These are phyloP conservation scores for Acestrorhynchus altus DNA, from an alignment of 2,797 vertebrate species.

Conservation along the genomic window DNA sequence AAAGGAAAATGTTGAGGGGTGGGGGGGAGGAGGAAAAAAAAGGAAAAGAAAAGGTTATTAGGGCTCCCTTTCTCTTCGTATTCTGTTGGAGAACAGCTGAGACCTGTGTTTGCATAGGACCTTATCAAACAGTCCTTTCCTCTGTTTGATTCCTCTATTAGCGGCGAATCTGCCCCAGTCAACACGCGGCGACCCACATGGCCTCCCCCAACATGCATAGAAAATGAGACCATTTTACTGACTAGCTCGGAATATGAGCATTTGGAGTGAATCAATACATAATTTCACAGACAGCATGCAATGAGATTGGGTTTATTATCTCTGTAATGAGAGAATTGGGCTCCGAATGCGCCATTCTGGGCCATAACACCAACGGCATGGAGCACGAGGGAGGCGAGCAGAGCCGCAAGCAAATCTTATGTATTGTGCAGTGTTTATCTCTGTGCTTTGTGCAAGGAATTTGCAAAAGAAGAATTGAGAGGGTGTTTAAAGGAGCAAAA, in stretches of 20 bases:
- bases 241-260: slow-evolving; percentile 34
- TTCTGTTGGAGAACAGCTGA: slow-evolving; percentile 53
- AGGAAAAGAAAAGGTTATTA: slow-evolving; percentile 51
- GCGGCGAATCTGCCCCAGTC: slow-evolving; percentile 56
- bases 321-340: slow-evolving; percentile 60
- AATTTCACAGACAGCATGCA: slow-evolving; percentile 56
- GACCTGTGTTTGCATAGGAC: slow-evolving; percentile 61
- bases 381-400: slow-evolving; percentile 24
- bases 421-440: slow-evolving; percentile 35
- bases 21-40: slow-evolving; percentile 15
- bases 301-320: slow-evolving; percentile 59
- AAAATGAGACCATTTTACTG: slow-evolving; percentile 41
- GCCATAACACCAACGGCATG: slow-evolving; percentile 38
- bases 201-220: slow-evolving; percentile 47
- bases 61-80: slow-evolving; percentile 35
- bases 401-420: not conserved
- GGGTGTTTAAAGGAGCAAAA: slow-evolving; percentile 35
- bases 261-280: slow-evolving; percentile 60
- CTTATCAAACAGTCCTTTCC: slow-evolving; percentile 59
- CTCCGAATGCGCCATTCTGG: slow-evolving; percentile 6
- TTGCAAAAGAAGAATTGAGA: slow-evolving; percentile 39
- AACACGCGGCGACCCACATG: slow-evolving; percentile 23
- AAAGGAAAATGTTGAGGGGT: slow-evolving; percentile 47
- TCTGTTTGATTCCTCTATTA: slow-evolving; percentile 71
- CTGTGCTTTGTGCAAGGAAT: slow-evolving; percentile 13